Conservation (phyloP, 2,888 invertebrate genomes). For the Erebia palarica region DNA sequence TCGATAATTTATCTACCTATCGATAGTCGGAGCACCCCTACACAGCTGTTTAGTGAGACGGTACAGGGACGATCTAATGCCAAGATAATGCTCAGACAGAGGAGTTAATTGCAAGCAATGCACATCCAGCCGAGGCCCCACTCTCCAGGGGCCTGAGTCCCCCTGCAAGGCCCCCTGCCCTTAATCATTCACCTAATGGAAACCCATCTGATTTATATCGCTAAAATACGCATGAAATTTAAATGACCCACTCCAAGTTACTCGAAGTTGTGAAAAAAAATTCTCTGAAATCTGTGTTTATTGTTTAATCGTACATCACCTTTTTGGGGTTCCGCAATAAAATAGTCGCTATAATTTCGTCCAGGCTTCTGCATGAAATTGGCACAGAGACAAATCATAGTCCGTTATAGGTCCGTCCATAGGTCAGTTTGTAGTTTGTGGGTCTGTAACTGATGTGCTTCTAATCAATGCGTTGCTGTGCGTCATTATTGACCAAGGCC, state of each 20-base stretch:
- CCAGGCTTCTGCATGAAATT: too few species aligned
- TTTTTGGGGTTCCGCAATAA: not conserved
- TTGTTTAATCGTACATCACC: not conserved
- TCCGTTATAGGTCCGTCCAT: too few species aligned
- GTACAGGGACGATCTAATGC: constrained; percentile 56
- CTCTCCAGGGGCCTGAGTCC: constrained; percentile 52
- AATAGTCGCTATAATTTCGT: too few species aligned
- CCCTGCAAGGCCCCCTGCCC: constrained; percentile 48
- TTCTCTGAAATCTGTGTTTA: constrained; percentile 63
- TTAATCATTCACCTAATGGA: constrained; percentile 79
- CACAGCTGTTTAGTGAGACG: constrained; percentile 31
- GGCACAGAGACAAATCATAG: too few species aligned
- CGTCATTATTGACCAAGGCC: too few species aligned
- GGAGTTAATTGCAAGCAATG: constrained; percentile 79
- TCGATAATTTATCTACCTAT: not conserved
- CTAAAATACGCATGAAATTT: constrained; percentile 78
- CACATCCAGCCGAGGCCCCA: constrained; percentile 63
- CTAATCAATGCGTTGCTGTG: too few species aligned
- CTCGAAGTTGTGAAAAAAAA: constrained; percentile 59
- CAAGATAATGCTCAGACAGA: constrained; percentile 71
- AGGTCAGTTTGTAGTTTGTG: too few species aligned
- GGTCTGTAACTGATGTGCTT: too few species aligned
- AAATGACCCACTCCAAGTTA: constrained; percentile 65
- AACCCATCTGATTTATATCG: constrained; percentile 61
- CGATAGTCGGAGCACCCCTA: not conserved